Evolutionary conservation across 1,140 invertebrate genomes (phyloP).

Genomic region (Drosophila bifasciata): DNA sequence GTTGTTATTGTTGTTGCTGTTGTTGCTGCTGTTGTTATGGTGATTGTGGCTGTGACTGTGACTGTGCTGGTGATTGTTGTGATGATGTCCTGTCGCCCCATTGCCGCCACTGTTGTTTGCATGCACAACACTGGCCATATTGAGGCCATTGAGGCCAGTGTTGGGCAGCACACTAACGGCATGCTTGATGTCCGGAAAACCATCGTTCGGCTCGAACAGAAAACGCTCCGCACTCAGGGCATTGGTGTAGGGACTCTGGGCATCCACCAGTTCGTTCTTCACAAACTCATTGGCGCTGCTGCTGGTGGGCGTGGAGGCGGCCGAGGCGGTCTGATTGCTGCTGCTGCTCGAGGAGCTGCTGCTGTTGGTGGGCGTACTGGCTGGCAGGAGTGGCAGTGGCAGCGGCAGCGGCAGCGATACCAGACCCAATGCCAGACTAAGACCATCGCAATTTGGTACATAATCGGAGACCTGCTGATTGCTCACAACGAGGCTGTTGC

Average conservation of each 20-base stretch:
- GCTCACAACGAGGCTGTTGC: conserved; percentile 1
- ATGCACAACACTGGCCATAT: conserved; percentile 49
- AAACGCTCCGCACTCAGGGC: conserved; percentile 79
- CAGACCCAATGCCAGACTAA: conserved; percentile 17
- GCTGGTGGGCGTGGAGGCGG: conserved; percentile 60
- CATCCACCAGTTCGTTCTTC: conserved; percentile 79
- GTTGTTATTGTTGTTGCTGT: conserved; percentile 45
- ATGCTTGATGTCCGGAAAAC: conserved; percentile 81
- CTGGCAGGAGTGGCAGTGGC: conserved; percentile 8
- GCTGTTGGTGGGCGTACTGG: conserved; percentile 26
- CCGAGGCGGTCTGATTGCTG: conserved; percentile 17
- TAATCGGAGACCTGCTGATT: conserved; percentile 58
- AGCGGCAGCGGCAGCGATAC: conserved; percentile 20
- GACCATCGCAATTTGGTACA: conserved; percentile 66
- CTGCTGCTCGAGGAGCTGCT: conserved; percentile 13
- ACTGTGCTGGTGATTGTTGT: conserved; percentile 26
- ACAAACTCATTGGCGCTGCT: conserved; percentile 77
- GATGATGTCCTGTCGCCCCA: no score
- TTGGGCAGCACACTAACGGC: conserved; percentile 66
- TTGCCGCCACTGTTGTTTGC: no score
- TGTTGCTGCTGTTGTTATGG: conserved; percentile 49
- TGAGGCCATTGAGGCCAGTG: conserved; percentile 32
- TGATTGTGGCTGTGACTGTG: conserved; percentile 49
- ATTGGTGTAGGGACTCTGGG: conserved; percentile 80
- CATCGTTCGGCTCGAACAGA: conserved; percentile 72